Percentiles rank a stretch among this genome's conserved stretches.
Conservation (phyloP, 2,888 invertebrate genomes). For the Monoplex corrugatus region DNA sequence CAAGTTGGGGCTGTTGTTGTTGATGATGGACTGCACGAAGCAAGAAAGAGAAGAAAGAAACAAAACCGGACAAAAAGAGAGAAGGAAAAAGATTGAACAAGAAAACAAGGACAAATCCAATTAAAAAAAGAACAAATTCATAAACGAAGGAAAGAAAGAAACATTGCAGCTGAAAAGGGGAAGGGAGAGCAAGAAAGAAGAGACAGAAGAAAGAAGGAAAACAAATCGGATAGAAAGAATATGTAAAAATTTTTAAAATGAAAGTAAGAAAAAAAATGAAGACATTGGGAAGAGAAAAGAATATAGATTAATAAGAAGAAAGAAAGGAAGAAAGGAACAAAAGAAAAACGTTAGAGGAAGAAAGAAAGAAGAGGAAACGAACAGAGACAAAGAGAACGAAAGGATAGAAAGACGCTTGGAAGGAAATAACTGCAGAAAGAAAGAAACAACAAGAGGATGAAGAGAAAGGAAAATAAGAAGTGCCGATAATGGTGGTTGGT, state of each 20-base stretch:
- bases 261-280: not conserved
- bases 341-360: not conserved
- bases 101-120: not conserved
- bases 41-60: not conserved
- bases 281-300: not conserved
- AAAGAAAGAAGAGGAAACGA: not conserved
- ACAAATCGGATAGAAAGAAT: not conserved
- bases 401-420: not conserved
- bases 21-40: too few species aligned
- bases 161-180: not conserved
- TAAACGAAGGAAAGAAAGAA: too few species aligned
- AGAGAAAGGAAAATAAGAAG: not conserved
- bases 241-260: not conserved
- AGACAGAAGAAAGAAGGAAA: not conserved
- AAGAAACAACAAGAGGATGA: not conserved
- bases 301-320: not conserved
- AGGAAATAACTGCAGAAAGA: not conserved
- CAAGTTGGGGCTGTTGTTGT: too few species aligned
- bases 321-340: not conserved
- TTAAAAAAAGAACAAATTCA: not conserved
- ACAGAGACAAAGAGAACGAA: not conserved
- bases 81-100: not conserved
- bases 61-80: not conserved
- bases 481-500: not conserved
- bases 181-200: not conserved